Percentiles rank a stretch among this genome's conserved stretches.
These are phyloP conservation scores for Drosophila niveifrons DNA, from an alignment of 2,888 invertebrate genomes.

Conservation along the genomic window DNA sequence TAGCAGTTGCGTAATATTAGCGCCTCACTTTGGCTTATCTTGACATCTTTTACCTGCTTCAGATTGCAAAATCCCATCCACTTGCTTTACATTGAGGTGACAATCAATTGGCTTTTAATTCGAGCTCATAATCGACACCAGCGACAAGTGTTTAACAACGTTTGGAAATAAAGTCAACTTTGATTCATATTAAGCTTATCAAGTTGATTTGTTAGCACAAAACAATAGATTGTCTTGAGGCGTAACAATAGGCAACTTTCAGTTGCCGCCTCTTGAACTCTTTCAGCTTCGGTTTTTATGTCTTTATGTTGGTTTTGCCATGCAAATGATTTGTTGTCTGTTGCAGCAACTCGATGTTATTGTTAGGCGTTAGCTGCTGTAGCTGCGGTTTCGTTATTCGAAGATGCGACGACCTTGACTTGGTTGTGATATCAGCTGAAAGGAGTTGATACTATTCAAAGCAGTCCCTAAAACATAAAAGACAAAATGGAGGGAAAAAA, in stretches of 20 bases:
- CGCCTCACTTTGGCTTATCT: neutral
- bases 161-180: constrained; percentile 6
- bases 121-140: neutral
- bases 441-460: too few species aligned
- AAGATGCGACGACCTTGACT: neutral
- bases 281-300: neutral
- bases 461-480: too few species aligned
- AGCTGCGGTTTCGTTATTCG: constrained; percentile 14
- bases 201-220: constrained; percentile 37
- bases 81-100: neutral
- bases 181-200: constrained; percentile 21
- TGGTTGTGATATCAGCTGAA: neutral
- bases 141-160: neutral
- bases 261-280: constrained; percentile 56
- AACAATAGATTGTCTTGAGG: constrained; percentile 44
- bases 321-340: constrained; percentile 57
- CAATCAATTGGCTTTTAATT: neutral
- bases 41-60: neutral
- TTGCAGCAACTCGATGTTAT: constrained; percentile 52
- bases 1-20: neutral
- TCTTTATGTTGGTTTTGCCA: constrained; percentile 10
- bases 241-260: constrained; percentile 60
- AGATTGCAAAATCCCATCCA: neutral
- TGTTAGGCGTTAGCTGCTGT: constrained; percentile 8
- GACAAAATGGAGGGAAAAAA: too few species aligned